Conservation (phyloP, 2,113 vertebrate genomes). For the Grallaria varia region DNA sequence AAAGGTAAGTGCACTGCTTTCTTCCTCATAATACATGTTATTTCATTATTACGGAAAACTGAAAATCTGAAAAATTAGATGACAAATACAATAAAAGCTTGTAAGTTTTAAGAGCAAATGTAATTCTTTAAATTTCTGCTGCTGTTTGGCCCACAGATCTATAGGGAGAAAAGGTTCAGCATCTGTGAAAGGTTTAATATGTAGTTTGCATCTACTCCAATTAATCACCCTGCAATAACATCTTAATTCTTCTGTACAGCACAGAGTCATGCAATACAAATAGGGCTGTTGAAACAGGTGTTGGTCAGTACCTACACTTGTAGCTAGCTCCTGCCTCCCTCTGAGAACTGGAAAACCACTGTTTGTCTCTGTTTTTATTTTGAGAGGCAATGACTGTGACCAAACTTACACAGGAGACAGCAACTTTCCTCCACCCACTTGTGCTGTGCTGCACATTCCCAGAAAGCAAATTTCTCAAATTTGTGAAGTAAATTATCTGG, state of each 20-base stretch:
- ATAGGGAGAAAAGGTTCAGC: neutral
- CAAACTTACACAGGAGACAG: neutral
- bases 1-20: neutral
- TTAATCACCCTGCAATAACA: neutral
- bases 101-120: neutral
- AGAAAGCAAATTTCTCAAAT: neutral
- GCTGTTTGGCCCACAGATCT: neutral
- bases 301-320: too few relatives aligned
- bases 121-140: neutral
- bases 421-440: neutral
- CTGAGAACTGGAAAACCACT: too few relatives aligned
- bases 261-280: neutral
- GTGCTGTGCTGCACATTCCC: neutral
- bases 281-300: neutral
- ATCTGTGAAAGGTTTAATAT: neutral
- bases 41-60: neutral
- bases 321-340: neutral
- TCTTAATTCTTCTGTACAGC: neutral
- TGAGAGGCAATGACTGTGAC: neutral
- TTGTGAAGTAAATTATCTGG: neutral
- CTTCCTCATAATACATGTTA: neutral
- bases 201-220: neutral
- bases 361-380: neutral
- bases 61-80: neutral
- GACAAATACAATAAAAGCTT: neutral